Base-by-base conservation (phyloP, 2,797 vertebrate species). In the Phataginus tetradactyla region DNA sequence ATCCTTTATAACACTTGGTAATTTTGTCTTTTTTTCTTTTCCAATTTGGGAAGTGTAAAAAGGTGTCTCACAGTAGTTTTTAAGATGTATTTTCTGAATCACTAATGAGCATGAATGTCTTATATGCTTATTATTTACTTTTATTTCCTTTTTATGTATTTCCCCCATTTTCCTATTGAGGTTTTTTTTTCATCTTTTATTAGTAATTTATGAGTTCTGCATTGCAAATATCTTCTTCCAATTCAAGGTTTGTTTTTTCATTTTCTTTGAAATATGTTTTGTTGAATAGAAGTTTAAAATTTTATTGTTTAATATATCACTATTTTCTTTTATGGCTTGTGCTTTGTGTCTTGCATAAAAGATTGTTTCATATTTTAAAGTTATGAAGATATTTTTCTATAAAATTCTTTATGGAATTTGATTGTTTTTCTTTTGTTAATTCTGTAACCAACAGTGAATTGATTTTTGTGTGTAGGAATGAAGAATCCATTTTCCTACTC, bases 221-320 rank as follows among this genome's bases (percentile, higher is more conserved):
- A 55, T 61, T 51, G 34, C 8, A 78, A 86, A 86, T 69, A 93
- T 14, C 49, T 91, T 69, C 66, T 93, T 79, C 7, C 11, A 74
- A 27, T 57, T 85, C 80, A 6, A 85, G 71, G 32, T 23, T 90
- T 89, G 25, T 21, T 81, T 77, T 91, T 57, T 49, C n/a, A 66
- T 91, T 88, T 78, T 86, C 74, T 88, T 83, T 95, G 69, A 79
- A 85, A 89, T 74, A 11, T 80, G 6, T 78, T 89, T 96, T 80
- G 23, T 51, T 79, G 53, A 88, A 66, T 1, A 55, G 27, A 84
- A 89, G 20, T 66, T 92, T 96, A 39, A 90, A 42, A 81, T 75
- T 89, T 95, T 80, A 63, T n/a, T 57, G 6, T 89, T 86, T 96
- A 81, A 96, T 74, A 57, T 51, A 55, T 66, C 77, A 84, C 21